Evolutionary conservation across 2,888 invertebrate species (phyloP), one percentile per base, ranked within the genome.

Genomic region (Lithodes maja): DNA sequence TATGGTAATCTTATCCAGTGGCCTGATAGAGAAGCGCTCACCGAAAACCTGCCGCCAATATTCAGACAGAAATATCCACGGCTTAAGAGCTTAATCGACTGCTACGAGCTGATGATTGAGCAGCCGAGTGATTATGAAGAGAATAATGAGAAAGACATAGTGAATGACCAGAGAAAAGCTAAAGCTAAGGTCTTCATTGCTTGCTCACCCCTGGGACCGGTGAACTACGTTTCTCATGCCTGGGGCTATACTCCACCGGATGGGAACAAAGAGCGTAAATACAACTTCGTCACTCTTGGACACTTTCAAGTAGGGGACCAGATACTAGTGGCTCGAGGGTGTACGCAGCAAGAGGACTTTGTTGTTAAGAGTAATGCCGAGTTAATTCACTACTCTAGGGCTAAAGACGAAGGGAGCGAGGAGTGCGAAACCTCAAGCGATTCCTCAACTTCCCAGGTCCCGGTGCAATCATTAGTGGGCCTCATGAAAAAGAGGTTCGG

Each of bases 291-390:
- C 3, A 17, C 71, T n/a, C 17, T 71, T 1, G 71, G n/a, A 3
- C 71, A 71, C 17, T 71, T 71, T 17, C 71, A 71, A n/a, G n/a
- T 5, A 71, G 71, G 71, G 71, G 71, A 71, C 71, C 71, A 71
- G 71, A 71, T 71, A 12, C 12, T 71, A 5, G 71, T 71, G 17
- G 71, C 71, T 17, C 12, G 17, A 5, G 71, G 71, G 15, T 71
- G 71, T 71, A 71, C 71, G n/a, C n/a, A n/a, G 71, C 71, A 71
- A n/a, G 71, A 71, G 5, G 71, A 71, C 71, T 71, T 71, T 71
- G 71, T 71, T 12, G 71, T 71, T 3, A 71, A 71, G 17, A n/a
- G 71, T 17, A 71, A 17, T 71, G 71, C 71, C n/a, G 71, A 71
- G 17, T 17, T 71, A 5, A 71, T 71, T 17, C 71, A 71, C 5